Conservation (phyloP, 2,113 vertebrate species). For the Boleophthalmus pectinirostris region DNA sequence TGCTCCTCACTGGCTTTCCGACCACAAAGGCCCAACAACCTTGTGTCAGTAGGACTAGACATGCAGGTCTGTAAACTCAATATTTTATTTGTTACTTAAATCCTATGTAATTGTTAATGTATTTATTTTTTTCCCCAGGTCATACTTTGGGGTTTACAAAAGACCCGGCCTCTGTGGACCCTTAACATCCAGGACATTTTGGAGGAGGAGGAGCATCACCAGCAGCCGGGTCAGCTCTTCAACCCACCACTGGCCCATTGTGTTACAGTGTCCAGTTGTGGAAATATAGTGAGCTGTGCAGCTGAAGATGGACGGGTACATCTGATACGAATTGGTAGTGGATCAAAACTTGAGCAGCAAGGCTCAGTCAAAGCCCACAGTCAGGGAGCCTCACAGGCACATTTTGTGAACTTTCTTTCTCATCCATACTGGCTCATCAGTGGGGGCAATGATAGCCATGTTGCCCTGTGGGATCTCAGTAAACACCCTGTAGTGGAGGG, state of each 20-base stretch:
- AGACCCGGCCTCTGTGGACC: constrained; percentile 89
- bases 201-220: constrained; percentile 71
- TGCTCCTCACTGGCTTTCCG: constrained; percentile 92
- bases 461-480: constrained; percentile 89
- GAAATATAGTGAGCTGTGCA: constrained; percentile 86
- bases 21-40: constrained; percentile 88
- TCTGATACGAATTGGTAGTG: constrained; percentile 81
- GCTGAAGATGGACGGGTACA: constrained; percentile 90
- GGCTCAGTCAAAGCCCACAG: constrained; percentile 83
- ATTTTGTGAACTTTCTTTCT: constrained; percentile 81
- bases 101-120: not conserved
- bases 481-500: constrained; percentile 72
- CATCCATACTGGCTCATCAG: constrained; percentile 83
- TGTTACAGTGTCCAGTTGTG: constrained; percentile 84
- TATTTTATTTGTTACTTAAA: not conserved
- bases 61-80: constrained; percentile 87
- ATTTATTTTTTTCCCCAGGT: constrained; percentile 72
- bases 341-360: constrained; percentile 82
- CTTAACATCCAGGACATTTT: constrained; percentile 83
- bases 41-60: constrained; percentile 93
- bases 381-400: constrained; percentile 87
- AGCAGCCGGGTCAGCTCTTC: constrained; percentile 82
- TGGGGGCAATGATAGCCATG: constrained; percentile 89
- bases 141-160: constrained; percentile 93
- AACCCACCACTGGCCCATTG: constrained; percentile 92